phyloP scores from a whole-genome alignment of 2,113 vertebrate species.

The Patagioenas fasciata region DNA sequence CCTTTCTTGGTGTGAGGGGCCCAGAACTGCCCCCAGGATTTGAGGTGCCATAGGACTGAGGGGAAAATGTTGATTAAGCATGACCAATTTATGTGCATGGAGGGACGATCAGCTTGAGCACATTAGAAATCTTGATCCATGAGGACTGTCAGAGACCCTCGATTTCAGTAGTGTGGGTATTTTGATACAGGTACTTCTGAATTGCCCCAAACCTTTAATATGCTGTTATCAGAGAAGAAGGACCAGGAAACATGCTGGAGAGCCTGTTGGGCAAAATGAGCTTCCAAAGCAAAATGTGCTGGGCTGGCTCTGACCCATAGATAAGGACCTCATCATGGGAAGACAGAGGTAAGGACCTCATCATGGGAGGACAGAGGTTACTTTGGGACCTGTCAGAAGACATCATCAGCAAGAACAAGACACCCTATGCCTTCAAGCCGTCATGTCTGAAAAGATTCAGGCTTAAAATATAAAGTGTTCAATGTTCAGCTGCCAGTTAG shows the following conservation, averaged over 20 bases:
- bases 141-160: neutral
- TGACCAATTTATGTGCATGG: neutral
- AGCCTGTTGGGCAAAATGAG: neutral
- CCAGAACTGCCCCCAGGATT: no score
- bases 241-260: neutral
- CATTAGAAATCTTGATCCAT: neutral
- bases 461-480: neutral
- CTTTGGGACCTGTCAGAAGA: neutral
- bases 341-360: no score
- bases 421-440: neutral
- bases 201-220: neutral
- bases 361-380: neutral
- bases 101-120: neutral
- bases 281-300: neutral
- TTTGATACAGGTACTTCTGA: neutral
- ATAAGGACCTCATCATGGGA: neutral
- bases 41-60: rapidly evolving
- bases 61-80: neutral
- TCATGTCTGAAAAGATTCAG: neutral
- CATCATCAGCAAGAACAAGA: neutral
- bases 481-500: neutral
- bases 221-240: neutral
- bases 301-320: neutral
- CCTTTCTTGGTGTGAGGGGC: no score
- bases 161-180: neutral